Conservation (phyloP, 2,888 invertebrate genomes). For the Lutraria lutraria region DNA sequence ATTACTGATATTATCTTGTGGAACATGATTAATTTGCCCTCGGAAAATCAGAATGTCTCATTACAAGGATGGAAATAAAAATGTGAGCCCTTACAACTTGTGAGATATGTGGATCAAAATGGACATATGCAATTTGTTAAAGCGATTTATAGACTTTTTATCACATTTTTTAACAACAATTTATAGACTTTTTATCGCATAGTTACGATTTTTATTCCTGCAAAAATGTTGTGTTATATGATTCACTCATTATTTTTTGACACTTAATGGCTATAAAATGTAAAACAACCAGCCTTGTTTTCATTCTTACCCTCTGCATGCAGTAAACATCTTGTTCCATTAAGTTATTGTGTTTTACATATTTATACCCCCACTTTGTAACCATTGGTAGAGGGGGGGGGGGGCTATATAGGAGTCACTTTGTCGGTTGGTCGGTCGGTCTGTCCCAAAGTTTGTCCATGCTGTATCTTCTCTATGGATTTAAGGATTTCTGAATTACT, state of each 20-base stretch:
- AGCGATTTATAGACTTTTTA: not conserved
- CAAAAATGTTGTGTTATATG: slow-evolving; percentile 9
- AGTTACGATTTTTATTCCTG: not conserved
- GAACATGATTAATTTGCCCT: slow-evolving; percentile 36
- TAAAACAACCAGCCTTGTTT: not conserved
- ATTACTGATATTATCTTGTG: slow-evolving; percentile 31
- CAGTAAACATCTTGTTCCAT: not conserved
- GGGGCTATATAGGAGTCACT: no score
- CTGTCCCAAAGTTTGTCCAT: no score
- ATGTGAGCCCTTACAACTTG: slow-evolving; percentile 9
- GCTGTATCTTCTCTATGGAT: no score
- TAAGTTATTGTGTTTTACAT: no score
- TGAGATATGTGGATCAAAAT: slow-evolving; percentile 8
- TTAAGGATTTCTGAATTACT: no score
- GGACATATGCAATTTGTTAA: slow-evolving; percentile 19
- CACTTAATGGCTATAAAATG: not conserved
- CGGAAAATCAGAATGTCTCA: not conserved
- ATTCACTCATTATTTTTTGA: not conserved
- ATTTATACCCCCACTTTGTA: no score
- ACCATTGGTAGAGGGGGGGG: no score
- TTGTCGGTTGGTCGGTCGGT: no score
- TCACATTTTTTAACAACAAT: not conserved
- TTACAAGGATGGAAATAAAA: slow-evolving; percentile 10
- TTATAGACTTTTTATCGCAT: not conserved
- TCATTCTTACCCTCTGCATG: not conserved